A percentile compares a stretch with the other conserved stretches of the same genome.
Conservation (phyloP, 2,797 vertebrate genomes). For the Nyctibius grandis region DNA sequence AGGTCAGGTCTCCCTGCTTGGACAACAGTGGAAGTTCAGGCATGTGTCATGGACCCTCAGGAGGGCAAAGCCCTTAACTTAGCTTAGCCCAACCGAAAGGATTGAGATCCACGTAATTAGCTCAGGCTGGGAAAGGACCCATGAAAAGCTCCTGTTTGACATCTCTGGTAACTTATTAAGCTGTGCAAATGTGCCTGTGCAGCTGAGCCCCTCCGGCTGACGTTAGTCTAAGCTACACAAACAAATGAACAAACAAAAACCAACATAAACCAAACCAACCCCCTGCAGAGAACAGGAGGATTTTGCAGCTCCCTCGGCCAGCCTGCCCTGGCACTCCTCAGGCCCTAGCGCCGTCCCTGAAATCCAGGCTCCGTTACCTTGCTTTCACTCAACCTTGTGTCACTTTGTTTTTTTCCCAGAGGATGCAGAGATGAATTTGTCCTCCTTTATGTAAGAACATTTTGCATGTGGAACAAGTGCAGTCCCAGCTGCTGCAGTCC, state of each 20-base stretch:
- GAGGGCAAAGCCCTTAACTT: too few relatives aligned
- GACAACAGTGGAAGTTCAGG: background rate
- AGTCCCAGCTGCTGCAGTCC: rapidly evolving
- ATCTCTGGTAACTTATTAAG: background rate
- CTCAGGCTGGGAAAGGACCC: background rate
- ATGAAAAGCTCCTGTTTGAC: background rate
- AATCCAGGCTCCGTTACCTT: background rate
- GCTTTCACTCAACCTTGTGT: background rate
- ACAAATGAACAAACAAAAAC: background rate
- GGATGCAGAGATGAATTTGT: background rate
- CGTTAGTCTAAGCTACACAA: background rate
- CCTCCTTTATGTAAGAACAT: rapidly evolving
- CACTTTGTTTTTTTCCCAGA: background rate
- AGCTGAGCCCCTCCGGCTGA: background rate
- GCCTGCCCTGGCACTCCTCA: rapidly evolving
- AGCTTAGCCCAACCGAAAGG: rapidly evolving
- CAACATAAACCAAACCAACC: background rate
- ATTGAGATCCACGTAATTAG: background rate
- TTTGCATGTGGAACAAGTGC: rapidly evolving
- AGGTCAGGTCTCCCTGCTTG: background rate
- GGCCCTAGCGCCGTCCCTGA: rapidly evolving
- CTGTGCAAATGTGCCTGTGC: background rate
- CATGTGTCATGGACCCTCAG: rapidly evolving
- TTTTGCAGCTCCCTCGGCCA: background rate
- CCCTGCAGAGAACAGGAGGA: background rate